These are phyloP conservation scores for Chrysolina haemoptera DNA, from an alignment of 2,888 invertebrate genomes.

Conservation along the genomic window DNA sequence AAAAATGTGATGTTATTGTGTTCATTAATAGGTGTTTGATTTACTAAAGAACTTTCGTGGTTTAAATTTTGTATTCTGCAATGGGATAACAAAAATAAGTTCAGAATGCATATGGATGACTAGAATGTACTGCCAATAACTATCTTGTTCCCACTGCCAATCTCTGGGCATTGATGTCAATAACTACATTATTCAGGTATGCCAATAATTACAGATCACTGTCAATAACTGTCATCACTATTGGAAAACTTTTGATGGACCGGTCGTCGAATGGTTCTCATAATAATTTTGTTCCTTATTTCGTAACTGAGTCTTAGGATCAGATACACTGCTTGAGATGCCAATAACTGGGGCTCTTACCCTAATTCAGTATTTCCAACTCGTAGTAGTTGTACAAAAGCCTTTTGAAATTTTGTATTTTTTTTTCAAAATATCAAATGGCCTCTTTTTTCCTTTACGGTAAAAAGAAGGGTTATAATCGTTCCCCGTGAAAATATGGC, in stretches of 20 bases:
- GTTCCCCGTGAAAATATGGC: too few relatives aligned
- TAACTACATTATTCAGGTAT: conserved; percentile 1
- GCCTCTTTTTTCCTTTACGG: too few relatives aligned
- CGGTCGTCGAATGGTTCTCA: neutral
- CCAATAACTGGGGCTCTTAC: conserved; percentile 19
- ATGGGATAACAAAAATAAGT: neutral
- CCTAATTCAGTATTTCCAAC: too few relatives aligned
- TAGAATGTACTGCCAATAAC: conserved; percentile 15
- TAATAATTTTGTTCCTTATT: conserved; percentile 19
- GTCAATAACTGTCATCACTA: conserved; percentile 18
- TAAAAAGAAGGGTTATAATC: too few relatives aligned
- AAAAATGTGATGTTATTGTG: conserved; percentile 5
- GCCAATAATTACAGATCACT: neutral
- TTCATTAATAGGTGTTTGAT: neutral
- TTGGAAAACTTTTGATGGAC: neutral
- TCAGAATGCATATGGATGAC: neutral
- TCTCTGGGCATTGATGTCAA: conserved; percentile 14
- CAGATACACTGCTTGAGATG: neutral
- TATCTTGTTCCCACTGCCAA: neutral
- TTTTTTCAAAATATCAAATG: too few relatives aligned
- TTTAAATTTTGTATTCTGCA: conserved; percentile 6
- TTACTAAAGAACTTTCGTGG: conserved; percentile 3
- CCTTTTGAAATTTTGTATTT: too few relatives aligned
- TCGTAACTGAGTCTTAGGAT: neutral
- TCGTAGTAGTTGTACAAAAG: too few relatives aligned